Evolutionary conservation across 2,888 invertebrate genomes (phyloP).

Genomic region (Herminia tarsipennalis): DNA sequence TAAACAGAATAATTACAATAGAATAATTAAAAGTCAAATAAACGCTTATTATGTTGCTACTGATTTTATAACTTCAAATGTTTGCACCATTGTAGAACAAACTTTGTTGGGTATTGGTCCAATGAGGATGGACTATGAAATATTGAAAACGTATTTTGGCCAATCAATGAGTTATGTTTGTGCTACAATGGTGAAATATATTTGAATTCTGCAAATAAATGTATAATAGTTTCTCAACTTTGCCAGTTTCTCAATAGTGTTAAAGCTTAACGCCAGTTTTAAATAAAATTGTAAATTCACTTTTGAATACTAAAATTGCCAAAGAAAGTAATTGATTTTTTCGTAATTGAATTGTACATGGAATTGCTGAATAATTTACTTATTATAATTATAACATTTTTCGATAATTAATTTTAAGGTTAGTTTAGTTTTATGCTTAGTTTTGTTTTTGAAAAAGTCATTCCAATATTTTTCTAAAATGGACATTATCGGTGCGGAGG

Average conservation of each 20-base stretch:
- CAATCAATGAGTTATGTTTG: constrained; percentile 15
- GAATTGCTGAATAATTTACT: constrained; percentile 64
- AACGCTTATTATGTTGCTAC: constrained; percentile 77
- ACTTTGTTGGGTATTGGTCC: constrained; percentile 9
- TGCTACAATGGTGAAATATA: constrained; percentile 45
- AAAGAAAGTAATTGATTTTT: constrained; percentile 79
- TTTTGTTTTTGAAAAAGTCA: constrained; percentile 63
- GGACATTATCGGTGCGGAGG: constrained; percentile 72
- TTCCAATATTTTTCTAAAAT: constrained; percentile 81
- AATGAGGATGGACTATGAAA: constrained; percentile 19
- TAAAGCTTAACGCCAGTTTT: constrained; percentile 73
- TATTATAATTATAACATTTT: constrained; percentile 45
- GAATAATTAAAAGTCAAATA: constrained; percentile 69
- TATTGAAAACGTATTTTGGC: constrained; percentile 2
- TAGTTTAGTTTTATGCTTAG: too few relatives aligned
- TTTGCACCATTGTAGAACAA: constrained; percentile 47
- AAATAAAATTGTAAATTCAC: constrained; percentile 80
- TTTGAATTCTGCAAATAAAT: constrained; percentile 55
- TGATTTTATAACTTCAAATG: constrained; percentile 52
- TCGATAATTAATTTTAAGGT: constrained; percentile 55
- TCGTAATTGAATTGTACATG: constrained; percentile 57
- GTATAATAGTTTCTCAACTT: constrained; percentile 72
- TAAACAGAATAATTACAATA: constrained; percentile 67
- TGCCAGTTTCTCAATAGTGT: constrained; percentile 79
- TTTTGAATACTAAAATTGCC: constrained; percentile 83